phyloP scores from a whole-genome alignment of 2,888 invertebrate genomes.

The Scaeva pyrastri region DNA sequence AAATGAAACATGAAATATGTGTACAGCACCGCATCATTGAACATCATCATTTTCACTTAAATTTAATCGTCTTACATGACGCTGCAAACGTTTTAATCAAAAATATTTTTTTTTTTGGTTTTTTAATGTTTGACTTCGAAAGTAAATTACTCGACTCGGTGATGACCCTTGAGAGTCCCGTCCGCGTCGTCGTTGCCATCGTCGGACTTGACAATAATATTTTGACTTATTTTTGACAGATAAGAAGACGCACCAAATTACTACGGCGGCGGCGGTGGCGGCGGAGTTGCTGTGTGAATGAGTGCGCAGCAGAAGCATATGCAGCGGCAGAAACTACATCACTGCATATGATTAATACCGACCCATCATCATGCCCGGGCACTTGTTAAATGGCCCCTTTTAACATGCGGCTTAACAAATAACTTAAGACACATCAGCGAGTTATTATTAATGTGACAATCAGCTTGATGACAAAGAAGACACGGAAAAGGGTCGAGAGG shows the following conservation, averaged over 20 bases:
- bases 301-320: constrained; percentile 9
- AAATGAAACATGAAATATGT: constrained; percentile 22
- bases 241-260: constrained; percentile 50
- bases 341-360: constrained; percentile 66
- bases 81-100: constrained; percentile 19
- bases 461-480: constrained; percentile 17
- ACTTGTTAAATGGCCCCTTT: constrained; percentile 71
- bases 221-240: constrained; percentile 73
- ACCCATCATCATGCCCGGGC: constrained; percentile 9
- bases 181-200: constrained; percentile 14
- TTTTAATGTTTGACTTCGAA: constrained; percentile 42
- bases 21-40: constrained; percentile 52
- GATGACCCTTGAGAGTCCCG: constrained; percentile 67
- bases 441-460: constrained; percentile 31
- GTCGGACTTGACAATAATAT: constrained; percentile 53
- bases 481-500: constrained; percentile 4
- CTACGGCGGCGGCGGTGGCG: too few species aligned
- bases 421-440: constrained; percentile 34
- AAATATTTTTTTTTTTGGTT: background rate
- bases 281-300: background rate
- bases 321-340: too few species aligned
- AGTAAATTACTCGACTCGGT: constrained; percentile 57
- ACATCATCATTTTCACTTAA: constrained; percentile 26
- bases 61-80: constrained; percentile 13
- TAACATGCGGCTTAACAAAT: constrained; percentile 61